Evolutionary conservation across 1,140 invertebrate genomes (phyloP).

Genomic region (Papilio helenus): DNA sequence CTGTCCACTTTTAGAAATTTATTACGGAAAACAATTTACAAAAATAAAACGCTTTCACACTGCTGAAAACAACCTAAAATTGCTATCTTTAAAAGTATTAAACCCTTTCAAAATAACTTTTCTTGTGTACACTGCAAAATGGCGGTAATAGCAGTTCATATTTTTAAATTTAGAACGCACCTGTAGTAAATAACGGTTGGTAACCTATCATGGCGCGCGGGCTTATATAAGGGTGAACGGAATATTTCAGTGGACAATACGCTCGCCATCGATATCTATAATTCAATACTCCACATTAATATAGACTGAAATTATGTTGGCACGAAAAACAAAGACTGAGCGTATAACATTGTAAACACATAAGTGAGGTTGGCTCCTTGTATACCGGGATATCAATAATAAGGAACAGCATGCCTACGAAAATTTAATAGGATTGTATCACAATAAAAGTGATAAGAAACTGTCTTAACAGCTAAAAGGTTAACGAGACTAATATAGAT

Average conservation of each 20-base stretch:
- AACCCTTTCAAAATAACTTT: constrained; percentile 13
- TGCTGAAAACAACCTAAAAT: not conserved
- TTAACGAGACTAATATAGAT: too few species aligned
- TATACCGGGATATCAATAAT: not conserved
- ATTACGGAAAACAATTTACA: constrained; percentile 4
- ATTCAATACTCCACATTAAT: constrained; percentile 4
- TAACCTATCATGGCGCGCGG: constrained; percentile 29
- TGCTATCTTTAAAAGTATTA: not conserved
- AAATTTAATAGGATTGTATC: not conserved
- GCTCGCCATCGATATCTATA: constrained; percentile 20
- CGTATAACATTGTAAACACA: not conserved
- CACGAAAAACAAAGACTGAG: not conserved
- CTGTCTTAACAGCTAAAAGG: not conserved
- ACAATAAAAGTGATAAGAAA: not conserved
- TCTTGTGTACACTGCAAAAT: constrained; percentile 6
- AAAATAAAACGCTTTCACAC: not conserved
- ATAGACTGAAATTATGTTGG: not conserved
- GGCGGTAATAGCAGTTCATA: constrained; percentile 30
- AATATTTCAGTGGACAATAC: constrained; percentile 35
- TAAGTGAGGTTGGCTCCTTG: not conserved
- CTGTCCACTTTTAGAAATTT: constrained; percentile 13
- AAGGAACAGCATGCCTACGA: not conserved
- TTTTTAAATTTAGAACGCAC: constrained; percentile 40
- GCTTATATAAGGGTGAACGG: constrained; percentile 32
- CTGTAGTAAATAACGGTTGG: constrained; percentile 39